Conservation (phyloP, 2,113 vertebrate genomes). For the Pollachius pollachius region DNA sequence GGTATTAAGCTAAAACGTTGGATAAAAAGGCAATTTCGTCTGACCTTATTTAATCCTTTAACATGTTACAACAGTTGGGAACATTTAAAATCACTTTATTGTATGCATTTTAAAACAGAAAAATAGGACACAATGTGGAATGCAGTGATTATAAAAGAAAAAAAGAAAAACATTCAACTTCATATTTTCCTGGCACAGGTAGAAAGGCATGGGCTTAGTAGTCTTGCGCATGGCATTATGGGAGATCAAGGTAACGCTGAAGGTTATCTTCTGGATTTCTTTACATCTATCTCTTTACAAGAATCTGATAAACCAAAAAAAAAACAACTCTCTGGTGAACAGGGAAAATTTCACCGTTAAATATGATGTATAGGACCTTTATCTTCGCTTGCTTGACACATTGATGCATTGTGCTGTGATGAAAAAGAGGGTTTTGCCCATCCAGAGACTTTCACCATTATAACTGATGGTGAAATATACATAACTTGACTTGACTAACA, state of each 20-base stretch:
- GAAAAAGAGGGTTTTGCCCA: neutral
- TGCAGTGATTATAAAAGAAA: conserved; percentile 16
- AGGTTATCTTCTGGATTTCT: conserved; percentile 53
- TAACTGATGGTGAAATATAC: too few relatives aligned
- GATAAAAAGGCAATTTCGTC: neutral
- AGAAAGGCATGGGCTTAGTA: conserved; percentile 59
- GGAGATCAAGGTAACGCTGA: conserved; percentile 37
- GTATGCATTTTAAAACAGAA: neutral
- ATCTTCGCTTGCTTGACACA: too few relatives aligned
- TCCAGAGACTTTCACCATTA: neutral
- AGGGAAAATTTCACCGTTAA: too few relatives aligned
- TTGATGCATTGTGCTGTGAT: too few relatives aligned
- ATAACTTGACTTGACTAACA: neutral
- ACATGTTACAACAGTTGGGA: conserved; percentile 36
- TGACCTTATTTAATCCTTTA: conserved; percentile 4
- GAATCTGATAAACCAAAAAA: conserved; percentile 1
- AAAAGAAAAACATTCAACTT: conserved; percentile 47
- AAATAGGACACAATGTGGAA: conserved; percentile 35
- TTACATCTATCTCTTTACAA: conserved; percentile 31
- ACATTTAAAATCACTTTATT: conserved; percentile 11
- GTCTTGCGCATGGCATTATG: conserved; percentile 59
- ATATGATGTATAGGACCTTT: too few relatives aligned
- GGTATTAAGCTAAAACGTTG: neutral
- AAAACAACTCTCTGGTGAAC: neutral
- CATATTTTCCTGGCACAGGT: conserved; percentile 62